Conservation (phyloP, 2,888 invertebrate species). For the Drosophila engyochracea region DNA sequence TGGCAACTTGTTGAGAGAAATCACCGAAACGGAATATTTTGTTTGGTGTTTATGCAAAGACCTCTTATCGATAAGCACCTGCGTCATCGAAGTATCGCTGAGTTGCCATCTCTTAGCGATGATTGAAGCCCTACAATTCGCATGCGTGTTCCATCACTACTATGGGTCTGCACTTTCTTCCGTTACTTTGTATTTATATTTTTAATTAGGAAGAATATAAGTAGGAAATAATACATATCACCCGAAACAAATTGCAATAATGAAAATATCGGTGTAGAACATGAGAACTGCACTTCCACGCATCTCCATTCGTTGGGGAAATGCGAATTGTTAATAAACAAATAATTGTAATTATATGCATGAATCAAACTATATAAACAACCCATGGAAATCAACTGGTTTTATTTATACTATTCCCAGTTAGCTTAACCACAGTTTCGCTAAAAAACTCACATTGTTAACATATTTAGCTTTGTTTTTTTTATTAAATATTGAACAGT, state of each 20-base stretch:
- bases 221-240: background rate
- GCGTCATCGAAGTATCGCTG: background rate
- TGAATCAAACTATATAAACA: background rate
- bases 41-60: background rate
- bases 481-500: background rate
- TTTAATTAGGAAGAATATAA: background rate
- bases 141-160: background rate
- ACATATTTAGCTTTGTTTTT: background rate
- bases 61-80: constrained; percentile 6
- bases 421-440: background rate
- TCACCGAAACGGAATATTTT: background rate
- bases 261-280: background rate
- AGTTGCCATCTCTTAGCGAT: background rate
- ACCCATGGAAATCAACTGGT: background rate
- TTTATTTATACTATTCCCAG: background rate
- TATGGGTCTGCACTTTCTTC: background rate
- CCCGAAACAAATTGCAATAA: background rate
- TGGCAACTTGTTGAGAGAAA: background rate
- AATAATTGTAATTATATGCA: background rate
- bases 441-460: background rate
- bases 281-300: background rate
- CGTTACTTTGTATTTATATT: background rate
- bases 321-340: constrained; percentile 1
- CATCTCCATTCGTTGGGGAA: constrained; percentile 8
- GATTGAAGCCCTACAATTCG: background rate